Percentiles rank a stretch among this genome's conserved stretches.
Conservation (phyloP, 2,888 invertebrate species). For the Antheraea assamensis region DNA sequence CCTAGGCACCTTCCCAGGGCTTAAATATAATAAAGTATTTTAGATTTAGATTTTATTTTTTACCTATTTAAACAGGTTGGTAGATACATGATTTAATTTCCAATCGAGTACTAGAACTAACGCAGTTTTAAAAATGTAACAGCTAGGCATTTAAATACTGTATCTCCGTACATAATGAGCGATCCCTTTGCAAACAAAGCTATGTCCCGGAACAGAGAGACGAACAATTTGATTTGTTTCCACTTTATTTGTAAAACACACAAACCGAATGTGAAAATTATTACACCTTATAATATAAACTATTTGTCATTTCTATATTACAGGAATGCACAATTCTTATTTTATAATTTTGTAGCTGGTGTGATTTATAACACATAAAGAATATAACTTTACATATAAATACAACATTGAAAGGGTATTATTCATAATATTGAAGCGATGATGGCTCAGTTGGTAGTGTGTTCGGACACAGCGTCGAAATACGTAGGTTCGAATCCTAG, state of each 20-base stretch:
- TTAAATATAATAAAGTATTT: no score
- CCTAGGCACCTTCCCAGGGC: no score
- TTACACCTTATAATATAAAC: not conserved
- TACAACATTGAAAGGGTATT: no score
- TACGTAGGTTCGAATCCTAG: no score
- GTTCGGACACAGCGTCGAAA: no score
- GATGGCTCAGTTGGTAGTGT: no score
- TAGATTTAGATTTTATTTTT: no score
- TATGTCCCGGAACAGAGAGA: not conserved
- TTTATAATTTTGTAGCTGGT: not conserved
- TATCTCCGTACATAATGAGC: not conserved
- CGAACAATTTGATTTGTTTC: not conserved
- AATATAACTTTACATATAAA: no score
- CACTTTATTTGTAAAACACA: not conserved
- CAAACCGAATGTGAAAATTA: not conserved
- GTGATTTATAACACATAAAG: no score
- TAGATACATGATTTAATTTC: not conserved
- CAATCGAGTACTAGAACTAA: not conserved
- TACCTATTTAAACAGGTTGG: not conserved
- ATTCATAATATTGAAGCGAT: no score
- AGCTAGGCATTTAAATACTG: not conserved
- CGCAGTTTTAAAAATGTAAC: not conserved
- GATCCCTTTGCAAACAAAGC: not conserved
- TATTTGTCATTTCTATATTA: not conserved
- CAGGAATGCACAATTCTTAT: not conserved